Percentiles rank a stretch among this genome's conserved stretches.
Conservation (phyloP, 2,797 vertebrate species). For the Cossypha dichroa region DNA sequence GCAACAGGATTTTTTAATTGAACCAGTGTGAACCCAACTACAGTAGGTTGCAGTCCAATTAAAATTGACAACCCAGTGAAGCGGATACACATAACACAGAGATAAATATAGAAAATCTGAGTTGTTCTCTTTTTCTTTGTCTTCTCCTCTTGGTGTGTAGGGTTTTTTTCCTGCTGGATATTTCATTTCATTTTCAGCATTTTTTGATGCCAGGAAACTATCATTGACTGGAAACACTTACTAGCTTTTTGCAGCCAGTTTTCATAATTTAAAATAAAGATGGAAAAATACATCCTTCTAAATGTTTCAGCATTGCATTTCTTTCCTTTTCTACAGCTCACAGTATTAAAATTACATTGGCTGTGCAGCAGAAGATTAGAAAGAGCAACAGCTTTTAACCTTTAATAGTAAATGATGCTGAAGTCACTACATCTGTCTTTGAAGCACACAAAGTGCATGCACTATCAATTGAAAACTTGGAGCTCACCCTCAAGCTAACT, state of each 20-base stretch:
- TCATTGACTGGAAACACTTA: conserved; percentile 69
- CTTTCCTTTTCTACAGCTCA: conserved; percentile 33
- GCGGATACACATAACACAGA: conserved; percentile 44
- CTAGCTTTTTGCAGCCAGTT: conserved; percentile 67
- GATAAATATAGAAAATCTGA: conserved; percentile 68
- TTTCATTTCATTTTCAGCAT: conserved; percentile 58
- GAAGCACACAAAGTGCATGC: background rate
- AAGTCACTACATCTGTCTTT: conserved; percentile 32
- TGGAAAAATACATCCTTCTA: conserved; percentile 57
- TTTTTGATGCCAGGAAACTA: conserved; percentile 67
- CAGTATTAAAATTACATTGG: conserved; percentile 62
- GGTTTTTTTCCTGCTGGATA: background rate
- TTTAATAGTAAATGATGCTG: conserved; percentile 61
- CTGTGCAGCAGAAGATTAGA: conserved; percentile 67
- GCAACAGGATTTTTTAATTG: conserved; percentile 75
- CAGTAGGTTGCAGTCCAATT: conserved; percentile 75
- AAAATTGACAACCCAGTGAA: conserved; percentile 77
- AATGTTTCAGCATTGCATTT: conserved; percentile 58
- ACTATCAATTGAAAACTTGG: conserved; percentile 13
- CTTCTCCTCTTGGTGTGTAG: background rate
- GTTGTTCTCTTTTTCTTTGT: conserved; percentile 40
- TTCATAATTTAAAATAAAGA: conserved; percentile 69
- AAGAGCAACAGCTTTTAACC: conserved; percentile 62
- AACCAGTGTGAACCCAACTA: conserved; percentile 65
- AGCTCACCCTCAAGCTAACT: background rate